Evolutionary conservation across 2,113 vertebrate genomes (phyloP).

Genomic region (Pseudorasbora parva): DNA sequence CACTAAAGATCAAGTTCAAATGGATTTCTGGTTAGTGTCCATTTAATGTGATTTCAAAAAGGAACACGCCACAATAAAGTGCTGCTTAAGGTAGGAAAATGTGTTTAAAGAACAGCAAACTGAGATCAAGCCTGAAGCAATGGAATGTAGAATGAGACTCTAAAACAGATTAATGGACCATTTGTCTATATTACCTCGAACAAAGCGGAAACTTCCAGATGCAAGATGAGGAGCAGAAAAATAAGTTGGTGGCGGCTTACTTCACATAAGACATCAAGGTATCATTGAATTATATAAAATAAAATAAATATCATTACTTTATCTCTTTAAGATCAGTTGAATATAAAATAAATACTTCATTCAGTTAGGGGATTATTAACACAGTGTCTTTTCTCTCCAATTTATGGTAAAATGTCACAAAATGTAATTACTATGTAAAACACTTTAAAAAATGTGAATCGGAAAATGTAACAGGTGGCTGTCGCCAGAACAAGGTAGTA

Average conservation of each 20-base stretch:
- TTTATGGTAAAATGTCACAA: not conserved
- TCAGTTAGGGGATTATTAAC: slow-evolving; percentile 36
- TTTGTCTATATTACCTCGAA: slow-evolving; percentile 76
- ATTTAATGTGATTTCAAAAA: slow-evolving; percentile 77
- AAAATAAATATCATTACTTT: slow-evolving; percentile 51
- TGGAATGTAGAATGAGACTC: slow-evolving; percentile 73
- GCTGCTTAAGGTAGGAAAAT: slow-evolving; percentile 78
- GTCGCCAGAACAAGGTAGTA: too few relatives aligned
- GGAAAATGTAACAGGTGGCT: too few relatives aligned
- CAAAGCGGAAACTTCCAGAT: slow-evolving; percentile 66
- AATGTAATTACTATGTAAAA: not conserved
- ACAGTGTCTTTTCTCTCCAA: too few relatives aligned
- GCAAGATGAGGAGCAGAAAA: slow-evolving; percentile 68
- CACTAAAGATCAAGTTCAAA: slow-evolving; percentile 75
- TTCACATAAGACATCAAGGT: not conserved
- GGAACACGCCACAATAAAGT: slow-evolving; percentile 84
- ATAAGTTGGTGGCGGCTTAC: slow-evolving; percentile 59
- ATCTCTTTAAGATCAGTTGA: slow-evolving; percentile 19
- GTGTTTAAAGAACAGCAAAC: slow-evolving; percentile 70
- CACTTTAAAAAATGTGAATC: not conserved
- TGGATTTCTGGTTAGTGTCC: slow-evolving; percentile 75
- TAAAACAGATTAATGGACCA: slow-evolving; percentile 75
- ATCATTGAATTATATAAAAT: slow-evolving; percentile 39
- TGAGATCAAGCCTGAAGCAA: slow-evolving; percentile 70
- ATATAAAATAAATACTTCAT: not conserved